Evolutionary conservation across 2,888 invertebrate species (phyloP), one percentile per base, ranked within the genome.

Genomic region (Platycheirus rosarum): DNA sequence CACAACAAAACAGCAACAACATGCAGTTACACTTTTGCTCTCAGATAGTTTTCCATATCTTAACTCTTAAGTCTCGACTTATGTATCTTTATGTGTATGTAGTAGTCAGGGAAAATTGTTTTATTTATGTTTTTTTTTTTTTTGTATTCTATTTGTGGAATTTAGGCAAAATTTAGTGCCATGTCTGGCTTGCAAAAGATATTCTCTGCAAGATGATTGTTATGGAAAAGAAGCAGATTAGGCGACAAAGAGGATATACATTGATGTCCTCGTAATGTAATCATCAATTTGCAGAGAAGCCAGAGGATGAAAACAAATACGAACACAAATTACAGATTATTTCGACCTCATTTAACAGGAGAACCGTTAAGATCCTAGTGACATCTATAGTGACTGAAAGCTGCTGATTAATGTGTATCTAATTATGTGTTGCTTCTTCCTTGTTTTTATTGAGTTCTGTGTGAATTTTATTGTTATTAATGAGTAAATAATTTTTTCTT

Each of bases 281-380:
- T 60, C 51, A 51, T 51, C 44, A 60, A 69, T 70, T 60, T 75
- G 29, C 18, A 40, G 18, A n/a, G 32, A 32, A 14, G 13, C 32
- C 35, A 37, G 20, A 37, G 46, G 26, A 23, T 26, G 46, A 66
- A 8, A 32, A 40, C 5, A 16, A 14, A n/a, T 20, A 42, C 20
- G 2, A 60, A 48, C 20, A 66, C 26, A 60, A 60, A 55, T 62
- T 48, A 55, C 13, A 68, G 62, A 78, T 78, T 51, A 44, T 51
- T 78, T 77, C 71, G 51, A 16, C 57, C 42, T 66, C 78, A 78
- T 78, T 78, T 62, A 68, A 78, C 73, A 40, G 32, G 26, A 37
- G 49, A 53, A 2, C 42, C 48, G 37, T 55, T 32, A 65, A 23
- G 23, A 29, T 44, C 55, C 14, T 51, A 46, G 49, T 57, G 63